A percentile compares a stretch with the other conserved stretches of the same genome.
Conservation (phyloP, 1,140 invertebrate genomes). For the Gonatopus flavifemur region DNA sequence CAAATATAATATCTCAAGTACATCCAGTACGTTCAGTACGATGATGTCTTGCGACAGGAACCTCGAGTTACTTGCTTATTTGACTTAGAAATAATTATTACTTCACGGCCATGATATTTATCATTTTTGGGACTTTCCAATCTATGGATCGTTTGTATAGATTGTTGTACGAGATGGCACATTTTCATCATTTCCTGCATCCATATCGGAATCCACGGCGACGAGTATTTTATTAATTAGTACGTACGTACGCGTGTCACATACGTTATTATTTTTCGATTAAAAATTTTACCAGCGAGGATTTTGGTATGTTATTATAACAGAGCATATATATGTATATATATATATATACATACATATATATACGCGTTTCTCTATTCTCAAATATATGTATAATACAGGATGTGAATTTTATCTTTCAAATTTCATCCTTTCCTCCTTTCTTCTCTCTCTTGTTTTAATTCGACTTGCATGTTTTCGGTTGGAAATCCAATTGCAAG, state of each 20-base stretch:
- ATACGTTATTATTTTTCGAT: conserved; percentile 28
- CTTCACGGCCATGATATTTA: conserved; percentile 35
- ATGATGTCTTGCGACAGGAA: conserved; percentile 55
- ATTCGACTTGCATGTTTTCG: conserved; percentile 34
- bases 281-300: conserved; percentile 36
- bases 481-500: conserved; percentile 19
- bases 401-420: no score
- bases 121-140: no score
- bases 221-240: background rate
- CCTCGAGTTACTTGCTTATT: conserved; percentile 54
- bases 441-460: conserved; percentile 6
- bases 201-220: no score
- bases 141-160: no score
- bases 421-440: conserved; percentile 24
- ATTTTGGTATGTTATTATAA: conserved; percentile 44
- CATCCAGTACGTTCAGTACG: conserved; percentile 53
- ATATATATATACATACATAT: conserved; percentile 34
- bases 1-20: conserved; percentile 11
- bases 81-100: conserved; percentile 54
- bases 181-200: no score
- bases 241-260: conserved; percentile 42
- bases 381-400: conserved; percentile 40
- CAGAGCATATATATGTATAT: conserved; percentile 25
- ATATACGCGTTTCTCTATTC: conserved; percentile 31
- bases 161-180: no score